Percentiles rank a stretch among this genome's conserved stretches.
Evolutionary conservation across 2,113 vertebrate genomes (phyloP).

Genomic region (Ploceus nigricollis): DNA sequence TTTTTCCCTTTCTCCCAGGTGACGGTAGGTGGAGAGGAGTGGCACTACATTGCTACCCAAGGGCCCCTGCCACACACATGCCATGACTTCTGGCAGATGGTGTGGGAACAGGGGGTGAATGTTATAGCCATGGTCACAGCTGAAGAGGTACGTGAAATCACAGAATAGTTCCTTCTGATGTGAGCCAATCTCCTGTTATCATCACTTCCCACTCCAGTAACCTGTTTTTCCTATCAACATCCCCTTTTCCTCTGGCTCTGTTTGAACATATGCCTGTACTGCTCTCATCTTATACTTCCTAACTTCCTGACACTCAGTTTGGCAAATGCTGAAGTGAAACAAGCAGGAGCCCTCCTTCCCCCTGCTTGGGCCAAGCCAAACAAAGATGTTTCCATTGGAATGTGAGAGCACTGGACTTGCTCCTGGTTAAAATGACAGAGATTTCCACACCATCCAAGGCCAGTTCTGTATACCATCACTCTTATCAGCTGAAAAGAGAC

Average conservation of each 20-base stretch:
- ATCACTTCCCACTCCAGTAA: not conserved
- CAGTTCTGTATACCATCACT: not conserved
- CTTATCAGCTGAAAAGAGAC: slow-evolving; percentile 60
- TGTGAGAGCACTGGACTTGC: not conserved
- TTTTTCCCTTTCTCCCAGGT: slow-evolving; percentile 71
- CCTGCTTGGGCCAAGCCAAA: slow-evolving; percentile 36
- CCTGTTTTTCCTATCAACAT: not conserved
- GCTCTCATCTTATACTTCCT: not conserved
- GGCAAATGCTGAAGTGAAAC: not conserved
- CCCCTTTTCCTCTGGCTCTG: not conserved
- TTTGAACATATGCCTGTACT: not conserved
- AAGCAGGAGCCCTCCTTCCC: not conserved
- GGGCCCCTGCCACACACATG: slow-evolving; percentile 90
- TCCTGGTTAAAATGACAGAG: not conserved
- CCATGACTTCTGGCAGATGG: slow-evolving; percentile 98
- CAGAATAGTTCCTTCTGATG: not conserved
- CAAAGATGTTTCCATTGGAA: slow-evolving; percentile 39
- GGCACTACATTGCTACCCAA: slow-evolving; percentile 95
- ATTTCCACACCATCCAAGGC: not conserved
- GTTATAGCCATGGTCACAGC: slow-evolving; percentile 96
- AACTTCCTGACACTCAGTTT: not conserved
- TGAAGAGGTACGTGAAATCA: slow-evolving; percentile 82
- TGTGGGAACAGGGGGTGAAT: slow-evolving; percentile 93
- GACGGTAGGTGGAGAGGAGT: slow-evolving; percentile 87
- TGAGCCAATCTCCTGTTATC: not conserved